Conservation (phyloP, 2,797 vertebrate genomes). For the Lepilemur septentrionalis region DNA sequence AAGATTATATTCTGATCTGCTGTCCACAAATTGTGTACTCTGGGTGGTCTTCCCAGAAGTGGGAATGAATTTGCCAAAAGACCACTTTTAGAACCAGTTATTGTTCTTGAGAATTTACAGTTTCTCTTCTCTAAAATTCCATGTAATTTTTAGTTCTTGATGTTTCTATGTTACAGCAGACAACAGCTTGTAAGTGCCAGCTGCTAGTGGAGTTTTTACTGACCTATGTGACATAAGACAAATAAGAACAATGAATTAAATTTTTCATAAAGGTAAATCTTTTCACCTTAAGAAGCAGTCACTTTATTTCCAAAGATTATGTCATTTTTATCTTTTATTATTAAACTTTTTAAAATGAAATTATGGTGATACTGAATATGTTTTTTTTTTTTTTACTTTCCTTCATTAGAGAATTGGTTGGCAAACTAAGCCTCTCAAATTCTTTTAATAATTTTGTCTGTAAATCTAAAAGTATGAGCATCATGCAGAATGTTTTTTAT, state of each 20-base stretch:
- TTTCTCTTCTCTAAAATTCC: neutral
- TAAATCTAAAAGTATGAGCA: neutral
- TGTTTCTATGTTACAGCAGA: neutral
- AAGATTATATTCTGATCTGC: neutral
- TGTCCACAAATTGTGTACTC: neutral
- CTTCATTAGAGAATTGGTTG: neutral
- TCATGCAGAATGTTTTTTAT: neutral
- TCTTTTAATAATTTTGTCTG: neutral
- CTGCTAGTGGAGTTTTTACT: neutral
- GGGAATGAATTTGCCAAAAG: neutral
- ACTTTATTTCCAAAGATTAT: neutral
- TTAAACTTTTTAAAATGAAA: neutral
- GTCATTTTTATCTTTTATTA: neutral
- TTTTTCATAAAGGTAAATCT: slow-evolving; percentile 4
- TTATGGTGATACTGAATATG: neutral
- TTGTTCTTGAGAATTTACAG: neutral
- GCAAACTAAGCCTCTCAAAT: neutral
- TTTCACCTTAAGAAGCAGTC: neutral
- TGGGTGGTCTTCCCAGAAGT: neutral
- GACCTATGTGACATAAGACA: neutral
- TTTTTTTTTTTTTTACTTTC: neutral
- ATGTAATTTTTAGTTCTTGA: slow-evolving; percentile 9
- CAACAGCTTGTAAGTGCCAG: neutral
- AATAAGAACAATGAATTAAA: neutral
- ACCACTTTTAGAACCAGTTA: neutral